Conservation (phyloP, 2,797 vertebrate genomes). For the Oryzias dopingdopingensis region DNA sequence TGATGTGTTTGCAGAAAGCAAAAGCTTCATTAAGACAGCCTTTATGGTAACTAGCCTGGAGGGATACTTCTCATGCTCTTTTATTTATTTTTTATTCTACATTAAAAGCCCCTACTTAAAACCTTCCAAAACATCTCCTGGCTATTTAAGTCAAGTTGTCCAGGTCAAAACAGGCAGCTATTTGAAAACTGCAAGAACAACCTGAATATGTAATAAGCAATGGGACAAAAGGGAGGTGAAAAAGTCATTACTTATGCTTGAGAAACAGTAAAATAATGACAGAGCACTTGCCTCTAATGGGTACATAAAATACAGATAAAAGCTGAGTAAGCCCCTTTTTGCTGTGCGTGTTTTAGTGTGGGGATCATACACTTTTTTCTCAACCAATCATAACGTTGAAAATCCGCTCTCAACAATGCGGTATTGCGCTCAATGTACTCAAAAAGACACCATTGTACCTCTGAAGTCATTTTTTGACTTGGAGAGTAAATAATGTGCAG, state of each 20-base stretch:
- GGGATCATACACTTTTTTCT: constrained; percentile 51
- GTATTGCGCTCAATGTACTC: constrained; percentile 61
- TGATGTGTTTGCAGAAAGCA: constrained; percentile 56
- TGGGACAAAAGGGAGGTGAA: constrained; percentile 23
- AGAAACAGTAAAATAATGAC: constrained; percentile 20
- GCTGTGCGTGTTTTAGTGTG: constrained; percentile 13
- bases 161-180: constrained; percentile 44
- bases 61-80: constrained; percentile 39
- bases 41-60: constrained; percentile 42
- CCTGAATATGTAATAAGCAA: constrained; percentile 33
- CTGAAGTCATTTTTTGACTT: constrained; percentile 38
- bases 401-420: constrained; percentile 68
- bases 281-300: constrained; percentile 9
- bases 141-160: constrained; percentile 59
- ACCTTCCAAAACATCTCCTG: constrained; percentile 50
- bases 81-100: constrained; percentile 50
- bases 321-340: not conserved
- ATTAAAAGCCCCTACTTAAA: constrained; percentile 54
- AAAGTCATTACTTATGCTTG: constrained; percentile 23
- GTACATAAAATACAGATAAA: constrained; percentile 17
- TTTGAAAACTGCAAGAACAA: constrained; percentile 38
- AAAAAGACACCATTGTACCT: constrained; percentile 72
- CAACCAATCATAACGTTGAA: constrained; percentile 37
- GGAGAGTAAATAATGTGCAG: constrained; percentile 15
- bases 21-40: constrained; percentile 54